Conservation (phyloP, 2,113 vertebrate genomes). For the Megaceryle torquata region DNA sequence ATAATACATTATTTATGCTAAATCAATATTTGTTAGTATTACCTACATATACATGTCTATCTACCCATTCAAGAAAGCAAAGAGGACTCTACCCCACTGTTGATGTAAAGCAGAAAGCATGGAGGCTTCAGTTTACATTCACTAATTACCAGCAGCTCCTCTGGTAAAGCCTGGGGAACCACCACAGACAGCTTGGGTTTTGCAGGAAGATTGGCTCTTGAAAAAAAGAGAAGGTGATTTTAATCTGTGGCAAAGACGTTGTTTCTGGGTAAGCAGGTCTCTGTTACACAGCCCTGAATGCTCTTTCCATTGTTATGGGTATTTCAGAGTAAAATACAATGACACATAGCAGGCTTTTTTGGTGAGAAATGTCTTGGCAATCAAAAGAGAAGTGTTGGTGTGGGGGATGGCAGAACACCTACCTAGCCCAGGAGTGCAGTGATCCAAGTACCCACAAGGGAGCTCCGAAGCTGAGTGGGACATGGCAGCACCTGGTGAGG, state of each 20-base stretch:
- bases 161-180: background rate
- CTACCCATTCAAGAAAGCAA: background rate
- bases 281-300: background rate
- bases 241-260: background rate
- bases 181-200: background rate
- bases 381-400: background rate
- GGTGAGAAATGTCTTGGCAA: background rate
- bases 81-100: background rate
- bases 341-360: accelerated
- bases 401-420: background rate
- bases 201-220: background rate
- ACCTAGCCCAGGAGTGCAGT: background rate
- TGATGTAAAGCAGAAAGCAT: background rate
- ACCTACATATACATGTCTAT: background rate
- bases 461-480: background rate
- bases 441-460: background rate
- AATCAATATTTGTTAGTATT: conserved; percentile 22
- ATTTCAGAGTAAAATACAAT: background rate
- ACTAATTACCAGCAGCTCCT: background rate
- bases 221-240: background rate
- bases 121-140: background rate
- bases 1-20: conserved; percentile 9
- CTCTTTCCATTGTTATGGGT: background rate
- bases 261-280: background rate
- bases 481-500: background rate